These are phyloP conservation scores for Octodonta nipae DNA, from an alignment of 2,888 invertebrate genomes.

Conservation along the genomic window DNA sequence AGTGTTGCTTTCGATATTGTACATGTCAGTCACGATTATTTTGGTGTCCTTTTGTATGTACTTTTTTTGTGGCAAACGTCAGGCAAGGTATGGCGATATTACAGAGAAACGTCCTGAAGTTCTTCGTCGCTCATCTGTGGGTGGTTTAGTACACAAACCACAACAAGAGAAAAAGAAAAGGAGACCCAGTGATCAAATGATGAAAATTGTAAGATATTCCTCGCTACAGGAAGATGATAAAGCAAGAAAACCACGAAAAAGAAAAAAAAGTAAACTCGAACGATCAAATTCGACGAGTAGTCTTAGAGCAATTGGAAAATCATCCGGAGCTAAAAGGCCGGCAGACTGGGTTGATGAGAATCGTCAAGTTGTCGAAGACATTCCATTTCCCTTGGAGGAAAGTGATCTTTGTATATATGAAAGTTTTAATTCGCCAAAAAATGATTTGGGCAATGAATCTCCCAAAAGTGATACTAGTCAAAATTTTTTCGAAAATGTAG, in stretches of 20 bases:
- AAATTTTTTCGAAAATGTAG: not conserved
- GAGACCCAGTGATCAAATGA: slow-evolving; percentile 62
- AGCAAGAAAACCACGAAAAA: slow-evolving; percentile 12
- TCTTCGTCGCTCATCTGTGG: slow-evolving; percentile 49
- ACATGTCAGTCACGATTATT: slow-evolving; percentile 41
- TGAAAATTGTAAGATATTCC: slow-evolving; percentile 37
- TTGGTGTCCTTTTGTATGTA: slow-evolving; percentile 39
- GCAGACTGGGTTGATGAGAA: slow-evolving; percentile 10
- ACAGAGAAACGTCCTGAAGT: slow-evolving; percentile 31
- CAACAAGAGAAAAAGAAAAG: slow-evolving; percentile 45
- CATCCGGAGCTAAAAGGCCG: no score
- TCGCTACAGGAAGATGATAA: slow-evolving; percentile 14
- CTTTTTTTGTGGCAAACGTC: slow-evolving; percentile 32
- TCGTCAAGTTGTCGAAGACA: slow-evolving; percentile 22
- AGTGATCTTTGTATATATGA: slow-evolving; percentile 30
- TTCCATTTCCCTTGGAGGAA: slow-evolving; percentile 32
- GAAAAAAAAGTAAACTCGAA: slow-evolving; percentile 13
- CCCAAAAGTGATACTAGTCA: slow-evolving; percentile 24
- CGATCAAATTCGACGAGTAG: slow-evolving; percentile 11
- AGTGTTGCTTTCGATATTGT: slow-evolving; percentile 48
- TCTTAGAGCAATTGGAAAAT: no score
- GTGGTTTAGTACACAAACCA: slow-evolving; percentile 46
- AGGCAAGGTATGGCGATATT: slow-evolving; percentile 1
- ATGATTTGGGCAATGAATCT: slow-evolving; percentile 16
- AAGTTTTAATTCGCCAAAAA: slow-evolving; percentile 19